Evolutionary conservation across 1,140 invertebrate species (phyloP), one percentile per base, ranked within the genome.

Genomic region (Bombus haemorrhoidalis): DNA sequence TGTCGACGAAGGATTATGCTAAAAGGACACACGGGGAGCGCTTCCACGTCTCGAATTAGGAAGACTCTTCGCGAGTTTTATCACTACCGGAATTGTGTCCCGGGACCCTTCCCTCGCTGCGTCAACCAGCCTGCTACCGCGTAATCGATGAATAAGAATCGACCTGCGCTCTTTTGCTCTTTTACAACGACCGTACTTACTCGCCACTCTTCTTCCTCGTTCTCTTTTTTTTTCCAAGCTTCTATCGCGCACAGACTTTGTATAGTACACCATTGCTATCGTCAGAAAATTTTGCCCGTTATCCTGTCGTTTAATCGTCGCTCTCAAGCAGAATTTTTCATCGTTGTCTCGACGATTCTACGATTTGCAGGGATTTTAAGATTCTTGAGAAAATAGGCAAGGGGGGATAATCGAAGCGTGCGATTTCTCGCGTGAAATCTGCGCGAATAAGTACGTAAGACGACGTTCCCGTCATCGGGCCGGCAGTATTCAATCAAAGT

Each of bases 1-100:
- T 93, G 93, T 94, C 88, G 91, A 89, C 87, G 75, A 82, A 81
- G 92, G 93, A 94, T 94, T 94, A 94, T 94, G 93, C 93, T 94
- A 94, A 94, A 93, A 87, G 90, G 92, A 92, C 90, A 91, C 92
- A 92, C 91, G 87, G 85, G 87, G 39, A 85, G 74, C 89, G 89
- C 90, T 88, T 91, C 87, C 87, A 92, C 88, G 83, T 93, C 92
- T 92, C 90, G 92, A 94, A 93, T 94, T 92, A 92, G 91, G 91
- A 93, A 92, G 86, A 89, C 69, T 71, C 78, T 83, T 74, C 77
- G 79, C 80, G 69, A 72, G 82, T 74, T 76, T 87, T 82, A 90
- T 89, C 83, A 74, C 76, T 82, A 86, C 85, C 81, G 85, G 78
- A 69, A 81, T 89, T 81, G 66, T 73, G 57, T 43, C 74, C 41